Evolutionary conservation across 2,888 invertebrate species (phyloP).

Genomic region (Cheilosia scutellata): DNA sequence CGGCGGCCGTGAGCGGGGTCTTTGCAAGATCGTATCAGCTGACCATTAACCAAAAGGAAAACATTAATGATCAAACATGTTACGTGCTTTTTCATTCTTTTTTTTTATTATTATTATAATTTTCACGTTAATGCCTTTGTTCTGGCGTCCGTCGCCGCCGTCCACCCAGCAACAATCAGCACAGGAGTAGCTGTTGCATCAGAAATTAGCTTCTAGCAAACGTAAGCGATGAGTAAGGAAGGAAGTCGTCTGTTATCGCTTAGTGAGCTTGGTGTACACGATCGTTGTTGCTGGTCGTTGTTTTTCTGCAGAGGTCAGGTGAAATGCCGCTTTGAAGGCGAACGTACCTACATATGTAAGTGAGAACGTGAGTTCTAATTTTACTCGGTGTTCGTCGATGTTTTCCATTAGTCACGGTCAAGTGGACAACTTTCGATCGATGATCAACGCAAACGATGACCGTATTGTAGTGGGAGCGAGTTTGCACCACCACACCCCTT

Average conservation of each 20-base stretch:
- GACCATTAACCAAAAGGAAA: constrained; percentile 62
- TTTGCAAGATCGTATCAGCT: constrained; percentile 64
- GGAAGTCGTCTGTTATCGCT: constrained; percentile 64
- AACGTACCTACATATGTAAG: background rate
- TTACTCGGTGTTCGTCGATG: constrained; percentile 11
- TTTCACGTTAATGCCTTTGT: constrained; percentile 48
- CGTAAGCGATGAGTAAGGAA: constrained; percentile 55
- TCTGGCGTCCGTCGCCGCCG: constrained; percentile 4
- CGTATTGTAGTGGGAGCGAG: background rate
- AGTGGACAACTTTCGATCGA: constrained; percentile 60
- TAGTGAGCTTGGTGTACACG: constrained; percentile 21
- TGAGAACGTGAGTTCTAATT: constrained; percentile 53
- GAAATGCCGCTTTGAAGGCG: constrained; percentile 61
- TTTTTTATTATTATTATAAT: constrained; percentile 31
- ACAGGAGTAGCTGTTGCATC: constrained; percentile 37
- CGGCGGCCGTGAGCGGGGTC: constrained; percentile 26
- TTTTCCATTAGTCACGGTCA: constrained; percentile 63
- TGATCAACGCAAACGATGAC: background rate
- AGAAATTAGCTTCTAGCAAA: constrained; percentile 50
- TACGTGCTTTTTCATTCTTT: constrained; percentile 21
- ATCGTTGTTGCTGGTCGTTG: constrained; percentile 16
- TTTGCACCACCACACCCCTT: background rate
- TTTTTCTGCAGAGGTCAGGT: constrained; percentile 61
- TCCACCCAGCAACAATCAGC: constrained; percentile 24
- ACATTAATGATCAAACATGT: constrained; percentile 60